These are phyloP conservation scores for Nothobranchius kuhntae DNA, from an alignment of 2,113 vertebrate genomes.

Conservation along the genomic window DNA sequence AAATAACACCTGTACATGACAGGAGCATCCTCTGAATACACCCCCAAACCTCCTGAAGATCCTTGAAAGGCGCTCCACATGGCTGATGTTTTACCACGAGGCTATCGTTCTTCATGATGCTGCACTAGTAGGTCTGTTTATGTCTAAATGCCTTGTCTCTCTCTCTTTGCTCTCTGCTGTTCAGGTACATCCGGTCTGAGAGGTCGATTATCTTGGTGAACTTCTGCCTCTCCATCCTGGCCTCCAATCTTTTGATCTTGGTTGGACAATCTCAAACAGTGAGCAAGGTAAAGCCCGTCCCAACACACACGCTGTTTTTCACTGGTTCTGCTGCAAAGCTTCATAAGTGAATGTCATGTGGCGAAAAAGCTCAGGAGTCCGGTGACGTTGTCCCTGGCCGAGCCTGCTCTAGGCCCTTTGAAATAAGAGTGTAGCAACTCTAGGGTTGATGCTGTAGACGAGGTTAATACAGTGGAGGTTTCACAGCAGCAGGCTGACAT, in stretches of 20 bases:
- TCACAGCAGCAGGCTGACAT: constrained; percentile 22
- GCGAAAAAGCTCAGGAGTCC: too few relatives aligned
- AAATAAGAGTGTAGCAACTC: constrained; percentile 5
- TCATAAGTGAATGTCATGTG: too few relatives aligned
- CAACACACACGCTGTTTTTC: background rate
- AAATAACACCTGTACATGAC: too few relatives aligned
- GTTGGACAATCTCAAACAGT: constrained; percentile 97
- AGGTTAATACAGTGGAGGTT: constrained; percentile 8
- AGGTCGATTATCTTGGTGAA: constrained; percentile 98
- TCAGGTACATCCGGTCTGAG: constrained; percentile 95
- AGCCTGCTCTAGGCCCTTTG: background rate
- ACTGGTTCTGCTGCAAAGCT: too few relatives aligned
- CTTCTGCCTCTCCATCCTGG: constrained; percentile 96
- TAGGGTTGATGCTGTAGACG: background rate
- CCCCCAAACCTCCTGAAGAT: too few relatives aligned
- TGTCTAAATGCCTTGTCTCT: background rate
- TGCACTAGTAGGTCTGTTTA: too few relatives aligned
- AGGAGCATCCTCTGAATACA: too few relatives aligned
- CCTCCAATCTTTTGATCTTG: constrained; percentile 95
- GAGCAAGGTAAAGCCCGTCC: constrained; percentile 87
- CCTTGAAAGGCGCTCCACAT: too few relatives aligned
- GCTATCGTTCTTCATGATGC: too few relatives aligned
- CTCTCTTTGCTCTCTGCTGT: background rate
- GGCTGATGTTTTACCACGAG: too few relatives aligned
- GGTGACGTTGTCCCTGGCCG: too few relatives aligned